Percentiles rank a stretch among this genome's conserved stretches.
phyloP scores from a whole-genome alignment of 92 coral and sea anemone genomes.

The Zoanthus sociatus region DNA sequence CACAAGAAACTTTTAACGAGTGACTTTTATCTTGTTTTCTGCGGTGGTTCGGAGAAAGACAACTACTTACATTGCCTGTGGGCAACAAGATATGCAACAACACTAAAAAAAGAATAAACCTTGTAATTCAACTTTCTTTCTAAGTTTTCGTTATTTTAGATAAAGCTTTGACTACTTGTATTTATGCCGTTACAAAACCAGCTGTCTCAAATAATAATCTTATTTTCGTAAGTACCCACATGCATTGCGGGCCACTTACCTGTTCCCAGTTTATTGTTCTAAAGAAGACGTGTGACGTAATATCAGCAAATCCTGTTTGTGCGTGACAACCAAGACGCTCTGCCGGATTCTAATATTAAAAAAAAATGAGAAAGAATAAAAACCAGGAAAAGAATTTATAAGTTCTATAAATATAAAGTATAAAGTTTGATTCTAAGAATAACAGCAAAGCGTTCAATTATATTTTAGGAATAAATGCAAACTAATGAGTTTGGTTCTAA shows the following conservation, averaged over 20 bases:
- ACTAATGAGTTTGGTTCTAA: background rate
- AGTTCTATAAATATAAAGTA: background rate
- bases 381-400: background rate
- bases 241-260: conserved; percentile 47
- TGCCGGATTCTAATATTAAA: conserved; percentile 64
- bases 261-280: conserved; percentile 95
- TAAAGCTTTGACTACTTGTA: too few relatives aligned
- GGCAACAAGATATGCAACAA: too few relatives aligned
- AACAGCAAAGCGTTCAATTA: background rate
- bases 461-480: background rate
- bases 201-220: background rate
- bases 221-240: background rate
- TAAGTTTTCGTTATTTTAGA: too few relatives aligned
- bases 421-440: background rate
- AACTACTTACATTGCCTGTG: too few relatives aligned
- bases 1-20: too few relatives aligned
- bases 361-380: conserved; percentile 19
- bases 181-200: too few relatives aligned
- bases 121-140: too few relatives aligned
- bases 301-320: conserved; percentile 98
- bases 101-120: too few relatives aligned
- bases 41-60: too few relatives aligned
- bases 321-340: conserved; percentile 97
- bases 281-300: conserved; percentile 95
- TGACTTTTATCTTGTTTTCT: too few relatives aligned